Conservation (phyloP, 2,888 invertebrate species). For the Mystacides longicornis region DNA sequence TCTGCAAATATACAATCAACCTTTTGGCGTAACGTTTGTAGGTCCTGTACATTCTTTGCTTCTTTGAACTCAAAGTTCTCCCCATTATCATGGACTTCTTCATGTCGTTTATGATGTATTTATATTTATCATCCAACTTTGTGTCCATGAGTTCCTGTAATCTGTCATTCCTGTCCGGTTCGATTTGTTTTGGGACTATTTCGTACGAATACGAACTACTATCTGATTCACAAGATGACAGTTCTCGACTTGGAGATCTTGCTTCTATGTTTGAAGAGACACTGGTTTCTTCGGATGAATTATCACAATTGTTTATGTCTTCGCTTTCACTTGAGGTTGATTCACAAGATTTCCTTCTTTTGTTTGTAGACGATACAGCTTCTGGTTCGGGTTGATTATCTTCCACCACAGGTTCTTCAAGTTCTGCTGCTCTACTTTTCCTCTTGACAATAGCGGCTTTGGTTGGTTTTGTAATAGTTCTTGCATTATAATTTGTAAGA, state of each 20-base stretch:
- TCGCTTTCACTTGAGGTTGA: conserved; percentile 40
- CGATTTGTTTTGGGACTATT: conserved; percentile 19
- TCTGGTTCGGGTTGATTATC: conserved; percentile 29
- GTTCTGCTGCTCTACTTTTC: conserved; percentile 37
- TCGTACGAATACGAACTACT: conserved; percentile 24
- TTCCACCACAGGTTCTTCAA: conserved; percentile 16
- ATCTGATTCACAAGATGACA: conserved; percentile 23
- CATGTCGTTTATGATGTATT: conserved; percentile 49
- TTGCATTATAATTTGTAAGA: conserved; percentile 46
- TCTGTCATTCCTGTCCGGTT: conserved; percentile 28
- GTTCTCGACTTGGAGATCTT: conserved; percentile 13
- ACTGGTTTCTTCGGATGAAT: conserved; percentile 3
- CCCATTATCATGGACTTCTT: conserved; percentile 50
- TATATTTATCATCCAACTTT: conserved; percentile 48
- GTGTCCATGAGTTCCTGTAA: conserved; percentile 45
- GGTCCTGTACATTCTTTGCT: conserved; percentile 45
- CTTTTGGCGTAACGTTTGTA: conserved; percentile 46
- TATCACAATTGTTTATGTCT: conserved; percentile 32
- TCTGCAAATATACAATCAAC: conserved; percentile 43
- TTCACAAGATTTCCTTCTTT: conserved; percentile 39
- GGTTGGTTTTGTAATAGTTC: conserved; percentile 43
- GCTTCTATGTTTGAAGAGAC: conserved; percentile 13
- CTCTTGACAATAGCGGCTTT: conserved; percentile 36
- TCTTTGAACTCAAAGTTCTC: conserved; percentile 41
- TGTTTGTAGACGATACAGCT: conserved; percentile 14